Conservation (phyloP, 2,797 vertebrate genomes). For the Helicolenus hilgendorfi region DNA sequence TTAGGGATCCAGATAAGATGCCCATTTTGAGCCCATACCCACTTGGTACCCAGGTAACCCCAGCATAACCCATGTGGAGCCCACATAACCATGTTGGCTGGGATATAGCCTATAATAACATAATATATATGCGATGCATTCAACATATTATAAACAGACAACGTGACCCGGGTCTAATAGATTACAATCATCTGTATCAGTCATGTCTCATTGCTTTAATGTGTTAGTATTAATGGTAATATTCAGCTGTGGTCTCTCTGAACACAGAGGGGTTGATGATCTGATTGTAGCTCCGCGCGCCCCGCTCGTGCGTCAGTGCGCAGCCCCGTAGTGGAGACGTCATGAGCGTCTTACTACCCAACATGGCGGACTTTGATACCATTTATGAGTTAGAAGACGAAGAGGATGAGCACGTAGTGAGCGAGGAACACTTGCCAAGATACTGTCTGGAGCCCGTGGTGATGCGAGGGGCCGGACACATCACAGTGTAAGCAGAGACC, state of each 20-base stretch:
- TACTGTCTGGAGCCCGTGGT: constrained; percentile 95
- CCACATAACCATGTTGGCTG: too few relatives aligned
- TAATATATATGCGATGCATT: too few relatives aligned
- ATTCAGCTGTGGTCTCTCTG: neutral
- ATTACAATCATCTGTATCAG: too few relatives aligned
- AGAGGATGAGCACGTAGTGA: constrained; percentile 94
- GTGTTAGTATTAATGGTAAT: too few relatives aligned
- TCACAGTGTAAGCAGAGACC: constrained; percentile 95
- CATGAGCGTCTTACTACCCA: constrained; percentile 96
- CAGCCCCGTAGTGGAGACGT: constrained; percentile 84
- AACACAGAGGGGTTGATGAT: neutral
- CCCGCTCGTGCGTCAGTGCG: constrained; percentile 38
- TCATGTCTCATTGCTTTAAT: too few relatives aligned
- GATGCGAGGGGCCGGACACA: constrained; percentile 97
- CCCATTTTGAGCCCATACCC: too few relatives aligned
- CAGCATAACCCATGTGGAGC: too few relatives aligned
- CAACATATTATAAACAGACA: too few relatives aligned
- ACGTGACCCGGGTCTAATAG: too few relatives aligned
- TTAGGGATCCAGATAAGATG: too few relatives aligned
- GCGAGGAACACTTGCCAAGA: constrained; percentile 93
- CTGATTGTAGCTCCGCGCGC: neutral
- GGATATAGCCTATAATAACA: too few relatives aligned
- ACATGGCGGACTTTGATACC: constrained; percentile 99
- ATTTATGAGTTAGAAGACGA: constrained; percentile 98
- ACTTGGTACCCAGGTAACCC: too few relatives aligned